Evolutionary conservation across 2,113 vertebrate species (phyloP).

Genomic region (Baryphthengus martii): DNA sequence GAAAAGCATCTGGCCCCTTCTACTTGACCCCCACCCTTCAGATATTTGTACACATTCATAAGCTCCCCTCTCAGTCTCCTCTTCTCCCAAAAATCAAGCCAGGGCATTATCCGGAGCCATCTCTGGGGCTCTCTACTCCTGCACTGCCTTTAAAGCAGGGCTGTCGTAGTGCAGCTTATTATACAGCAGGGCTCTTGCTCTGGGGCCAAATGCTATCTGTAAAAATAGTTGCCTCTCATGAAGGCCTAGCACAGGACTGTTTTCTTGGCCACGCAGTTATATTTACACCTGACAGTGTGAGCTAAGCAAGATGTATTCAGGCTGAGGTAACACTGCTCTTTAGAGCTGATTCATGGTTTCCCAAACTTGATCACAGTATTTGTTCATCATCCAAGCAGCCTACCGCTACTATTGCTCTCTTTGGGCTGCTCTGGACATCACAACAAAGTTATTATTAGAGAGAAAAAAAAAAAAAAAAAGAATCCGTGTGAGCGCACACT

Average conservation of each 20-base stretch:
- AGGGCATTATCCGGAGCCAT: neutral
- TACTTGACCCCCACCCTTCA: too few relatives aligned
- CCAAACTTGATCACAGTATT: neutral
- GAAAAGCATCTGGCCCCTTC: too few relatives aligned
- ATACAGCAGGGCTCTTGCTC: neutral
- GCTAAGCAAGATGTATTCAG: neutral
- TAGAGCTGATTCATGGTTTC: slow-evolving; percentile 58
- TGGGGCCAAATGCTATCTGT: neutral
- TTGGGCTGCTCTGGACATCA: neutral
- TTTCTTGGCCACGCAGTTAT: neutral
- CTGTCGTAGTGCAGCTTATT: neutral
- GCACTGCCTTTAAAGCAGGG: neutral
- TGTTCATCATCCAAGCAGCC: slow-evolving; percentile 28
- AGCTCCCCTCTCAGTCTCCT: too few relatives aligned
- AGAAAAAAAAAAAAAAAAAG: slow-evolving; percentile 26
- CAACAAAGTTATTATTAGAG: slow-evolving; percentile 25
- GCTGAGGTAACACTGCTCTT: slow-evolving; percentile 16
- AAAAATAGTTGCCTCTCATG: slow-evolving; percentile 42
- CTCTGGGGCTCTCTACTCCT: neutral
- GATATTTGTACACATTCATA: too few relatives aligned
- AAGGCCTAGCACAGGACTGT: neutral
- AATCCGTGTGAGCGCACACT: neutral
- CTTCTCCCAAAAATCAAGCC: neutral
- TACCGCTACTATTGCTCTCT: slow-evolving; percentile 25
- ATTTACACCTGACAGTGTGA: slow-evolving; percentile 36